phyloP scores from a whole-genome alignment of 2,797 vertebrate genomes.

The Pipistrellus pygmaeus region DNA sequence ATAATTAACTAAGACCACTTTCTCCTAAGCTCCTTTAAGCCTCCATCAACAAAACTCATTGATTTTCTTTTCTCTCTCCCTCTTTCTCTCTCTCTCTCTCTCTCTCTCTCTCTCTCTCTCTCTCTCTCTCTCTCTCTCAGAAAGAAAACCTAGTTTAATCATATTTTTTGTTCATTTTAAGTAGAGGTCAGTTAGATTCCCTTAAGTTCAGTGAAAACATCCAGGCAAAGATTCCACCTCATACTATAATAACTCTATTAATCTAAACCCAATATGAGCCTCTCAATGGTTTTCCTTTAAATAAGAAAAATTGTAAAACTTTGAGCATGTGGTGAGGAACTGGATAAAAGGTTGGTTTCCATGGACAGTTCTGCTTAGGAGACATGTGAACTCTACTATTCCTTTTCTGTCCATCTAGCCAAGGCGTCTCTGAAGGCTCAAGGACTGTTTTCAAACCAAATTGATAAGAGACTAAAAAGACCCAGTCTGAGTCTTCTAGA shows the following conservation, averaged over 20 bases:
- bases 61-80: neutral
- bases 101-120: too few species aligned
- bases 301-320: neutral
- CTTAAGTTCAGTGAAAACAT: constrained; percentile 49
- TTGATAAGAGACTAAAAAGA: constrained; percentile 75
- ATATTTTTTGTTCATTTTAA: constrained; percentile 63
- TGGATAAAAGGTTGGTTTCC: neutral
- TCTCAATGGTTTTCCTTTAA: constrained; percentile 44
- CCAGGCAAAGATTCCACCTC: constrained; percentile 44
- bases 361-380: neutral
- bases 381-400: constrained; percentile 18
- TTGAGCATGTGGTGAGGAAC: neutral
- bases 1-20: constrained; percentile 62
- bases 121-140: neutral
- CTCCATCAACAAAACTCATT: neutral
- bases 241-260: constrained; percentile 31
- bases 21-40: constrained; percentile 40
- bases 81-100: neutral
- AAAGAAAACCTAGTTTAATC: constrained; percentile 21
- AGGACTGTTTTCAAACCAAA: constrained; percentile 78
- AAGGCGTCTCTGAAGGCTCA: constrained; percentile 62
- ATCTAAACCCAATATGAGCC: constrained; percentile 27
- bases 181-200: constrained; percentile 56
- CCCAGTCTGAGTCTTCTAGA: constrained; percentile 12
- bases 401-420: constrained; percentile 74